phyloP scores from a whole-genome alignment of 1,140 invertebrate species.

The Asobara japonica region DNA sequence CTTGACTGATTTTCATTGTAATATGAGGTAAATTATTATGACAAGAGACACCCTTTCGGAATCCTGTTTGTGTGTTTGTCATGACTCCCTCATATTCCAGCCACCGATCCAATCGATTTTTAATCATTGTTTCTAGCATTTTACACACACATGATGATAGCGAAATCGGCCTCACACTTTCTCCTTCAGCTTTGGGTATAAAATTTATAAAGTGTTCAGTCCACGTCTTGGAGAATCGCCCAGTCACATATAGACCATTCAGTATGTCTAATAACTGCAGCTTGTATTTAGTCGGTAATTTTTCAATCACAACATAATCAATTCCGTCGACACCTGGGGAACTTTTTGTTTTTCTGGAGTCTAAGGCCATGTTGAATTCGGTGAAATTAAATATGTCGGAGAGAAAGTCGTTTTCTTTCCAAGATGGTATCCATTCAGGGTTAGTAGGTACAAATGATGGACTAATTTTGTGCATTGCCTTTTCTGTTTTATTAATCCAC shows the following conservation, averaged over 20 bases:
- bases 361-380: conserved; percentile 21
- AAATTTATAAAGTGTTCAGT: conserved; percentile 20
- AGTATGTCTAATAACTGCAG: conserved; percentile 25
- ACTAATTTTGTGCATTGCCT: background rate
- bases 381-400: background rate
- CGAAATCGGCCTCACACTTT: background rate
- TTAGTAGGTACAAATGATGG: background rate
- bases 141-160: background rate
- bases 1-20: background rate
- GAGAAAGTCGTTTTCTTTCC: background rate
- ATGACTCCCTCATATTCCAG: background rate
- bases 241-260: conserved; percentile 13
- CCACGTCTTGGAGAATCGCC: conserved; percentile 3
- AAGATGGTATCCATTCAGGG: background rate
- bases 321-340: conserved; percentile 20
- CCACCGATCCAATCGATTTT: background rate
- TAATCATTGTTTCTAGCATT: background rate
- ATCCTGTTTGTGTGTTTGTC: background rate
- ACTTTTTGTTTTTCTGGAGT: background rate
- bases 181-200: background rate
- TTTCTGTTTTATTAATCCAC: background rate
- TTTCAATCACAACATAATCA: background rate
- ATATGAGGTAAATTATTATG: background rate
- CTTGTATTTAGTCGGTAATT: conserved; percentile 14
- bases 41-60: background rate